Evolutionary conservation across 2,113 vertebrate species (phyloP).

Genomic region (Erythrocercus mccallii): DNA sequence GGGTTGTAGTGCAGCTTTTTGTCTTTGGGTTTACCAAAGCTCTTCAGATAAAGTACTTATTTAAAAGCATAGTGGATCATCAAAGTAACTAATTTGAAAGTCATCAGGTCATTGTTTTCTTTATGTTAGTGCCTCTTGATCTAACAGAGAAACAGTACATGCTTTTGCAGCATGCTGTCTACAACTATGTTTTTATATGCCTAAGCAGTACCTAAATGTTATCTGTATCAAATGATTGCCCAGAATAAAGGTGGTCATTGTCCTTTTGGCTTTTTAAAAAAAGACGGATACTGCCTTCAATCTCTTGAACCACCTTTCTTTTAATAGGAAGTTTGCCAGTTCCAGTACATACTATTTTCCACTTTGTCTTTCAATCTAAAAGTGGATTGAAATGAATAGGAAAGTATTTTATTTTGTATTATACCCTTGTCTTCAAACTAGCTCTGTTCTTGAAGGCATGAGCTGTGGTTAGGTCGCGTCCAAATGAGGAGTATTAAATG

Average conservation of each 20-base stretch:
- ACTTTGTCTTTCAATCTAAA: not conserved
- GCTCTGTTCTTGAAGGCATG: not conserved
- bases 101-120: not conserved
- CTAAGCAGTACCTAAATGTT: not conserved
- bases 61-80: not conserved
- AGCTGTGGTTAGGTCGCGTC: not conserved
- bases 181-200: not conserved
- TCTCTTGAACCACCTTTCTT: not conserved
- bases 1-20: not conserved
- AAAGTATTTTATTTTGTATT: not conserved
- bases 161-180: not conserved
- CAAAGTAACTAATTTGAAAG: not conserved
- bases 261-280: not conserved
- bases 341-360: not conserved
- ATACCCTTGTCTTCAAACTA: not conserved
- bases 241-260: not conserved
- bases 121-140: not conserved
- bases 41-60: not conserved
- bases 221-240: not conserved
- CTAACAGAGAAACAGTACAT: not conserved
- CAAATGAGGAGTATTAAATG: not conserved
- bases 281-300: rapidly evolving
- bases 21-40: not conserved
- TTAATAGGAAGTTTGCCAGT: not conserved
- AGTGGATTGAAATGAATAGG: not conserved